These are phyloP conservation scores for Ptychoptera contaminata DNA, from an alignment of 2,888 invertebrate genomes.

Conservation along the genomic window DNA sequence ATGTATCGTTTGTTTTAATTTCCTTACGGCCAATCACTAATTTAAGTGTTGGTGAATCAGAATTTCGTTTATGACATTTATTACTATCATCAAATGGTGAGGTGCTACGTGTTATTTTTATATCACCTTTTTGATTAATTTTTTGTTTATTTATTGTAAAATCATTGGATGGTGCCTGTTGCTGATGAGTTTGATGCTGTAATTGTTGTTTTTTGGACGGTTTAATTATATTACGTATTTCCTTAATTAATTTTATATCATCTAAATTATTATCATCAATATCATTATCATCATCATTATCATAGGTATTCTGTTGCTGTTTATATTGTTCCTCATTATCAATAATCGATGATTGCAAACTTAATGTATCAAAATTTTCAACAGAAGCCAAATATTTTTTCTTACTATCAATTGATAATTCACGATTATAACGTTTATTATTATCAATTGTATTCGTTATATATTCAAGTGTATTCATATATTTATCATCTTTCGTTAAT, in stretches of 20 bases:
- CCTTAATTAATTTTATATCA: neutral
- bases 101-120: constrained; percentile 9
- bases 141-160: neutral
- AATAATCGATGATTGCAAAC: constrained; percentile 5
- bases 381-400: constrained; percentile 9
- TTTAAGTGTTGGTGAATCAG: constrained; percentile 26
- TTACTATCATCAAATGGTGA: constrained; percentile 10
- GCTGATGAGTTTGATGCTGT: constrained; percentile 5
- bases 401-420: neutral
- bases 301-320: neutral
- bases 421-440: neutral
- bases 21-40: constrained; percentile 37
- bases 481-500: neutral
- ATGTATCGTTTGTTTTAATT: constrained; percentile 34
- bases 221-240: constrained; percentile 3
- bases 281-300: neutral
- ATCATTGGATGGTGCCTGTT: neutral
- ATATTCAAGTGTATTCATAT: constrained; percentile 4
- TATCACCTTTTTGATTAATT: neutral
- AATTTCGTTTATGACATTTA: constrained; percentile 1
- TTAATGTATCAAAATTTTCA: constrained; percentile 13
- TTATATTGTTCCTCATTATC: constrained; percentile 1
- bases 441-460: neutral
- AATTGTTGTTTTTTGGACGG: constrained; percentile 8
- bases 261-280: neutral